Evolutionary conservation across 2,888 invertebrate genomes (phyloP).

Genomic region (Lasioglossum lativentre): DNA sequence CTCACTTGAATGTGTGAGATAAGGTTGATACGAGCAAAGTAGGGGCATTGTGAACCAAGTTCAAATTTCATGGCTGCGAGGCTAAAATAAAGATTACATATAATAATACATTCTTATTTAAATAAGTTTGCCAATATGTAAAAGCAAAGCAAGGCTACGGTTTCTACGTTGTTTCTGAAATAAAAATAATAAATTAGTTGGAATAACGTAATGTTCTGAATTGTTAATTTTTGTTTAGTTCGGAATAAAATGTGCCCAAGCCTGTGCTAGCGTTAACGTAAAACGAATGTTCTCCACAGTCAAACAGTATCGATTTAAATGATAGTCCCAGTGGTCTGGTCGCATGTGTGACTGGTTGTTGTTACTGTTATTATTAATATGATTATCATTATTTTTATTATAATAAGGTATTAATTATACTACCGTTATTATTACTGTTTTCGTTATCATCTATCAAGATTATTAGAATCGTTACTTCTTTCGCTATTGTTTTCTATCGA

Average conservation of each 20-base stretch:
- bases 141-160: neutral
- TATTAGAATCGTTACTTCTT: slow-evolving; percentile 23
- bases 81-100: too few species aligned
- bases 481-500: slow-evolving; percentile 43
- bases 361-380: slow-evolving; percentile 49
- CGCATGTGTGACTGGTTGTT: slow-evolving; percentile 36
- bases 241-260: neutral
- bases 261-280: neutral
- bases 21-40: too few species aligned
- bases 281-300: slow-evolving; percentile 47
- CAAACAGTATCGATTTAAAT: slow-evolving; percentile 18
- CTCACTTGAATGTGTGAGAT: too few species aligned
- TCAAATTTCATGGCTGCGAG: too few species aligned
- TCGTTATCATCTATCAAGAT: slow-evolving; percentile 26
- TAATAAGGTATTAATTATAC: slow-evolving; percentile 51
- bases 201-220: neutral
- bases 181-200: neutral
- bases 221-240: neutral
- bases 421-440: slow-evolving; percentile 43
- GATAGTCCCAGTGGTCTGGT: slow-evolving; percentile 33
- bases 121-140: too few species aligned
- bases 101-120: neutral
- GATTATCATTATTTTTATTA: slow-evolving; percentile 54
- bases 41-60: too few species aligned
- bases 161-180: neutral